phyloP scores from a whole-genome alignment of 2,113 vertebrate species.

The Pseudorhombus dupliciocellatus region DNA sequence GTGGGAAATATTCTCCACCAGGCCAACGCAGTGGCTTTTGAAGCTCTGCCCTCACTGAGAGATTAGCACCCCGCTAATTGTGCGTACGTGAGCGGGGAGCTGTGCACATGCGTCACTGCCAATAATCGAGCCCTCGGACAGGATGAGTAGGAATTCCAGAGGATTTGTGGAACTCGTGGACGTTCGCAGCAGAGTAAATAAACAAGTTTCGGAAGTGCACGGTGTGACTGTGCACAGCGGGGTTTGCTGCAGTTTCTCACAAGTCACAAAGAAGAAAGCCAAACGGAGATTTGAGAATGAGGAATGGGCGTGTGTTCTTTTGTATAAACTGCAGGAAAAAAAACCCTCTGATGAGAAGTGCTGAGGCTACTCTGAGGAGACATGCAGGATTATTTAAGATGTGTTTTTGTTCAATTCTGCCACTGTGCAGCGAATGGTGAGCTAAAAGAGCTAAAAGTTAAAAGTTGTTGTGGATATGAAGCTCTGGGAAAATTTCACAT shows the following conservation, averaged over 20 bases:
- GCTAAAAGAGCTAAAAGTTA: too few relatives aligned
- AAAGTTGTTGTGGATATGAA: too few relatives aligned
- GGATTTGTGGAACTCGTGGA: slow-evolving; percentile 48
- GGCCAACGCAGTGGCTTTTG: slow-evolving; percentile 21
- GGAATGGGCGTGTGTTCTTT: not conserved
- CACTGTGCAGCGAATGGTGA: too few relatives aligned
- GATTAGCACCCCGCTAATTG: slow-evolving; percentile 56
- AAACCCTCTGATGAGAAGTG: too few relatives aligned
- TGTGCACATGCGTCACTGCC: slow-evolving; percentile 60
- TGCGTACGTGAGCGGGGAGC: slow-evolving; percentile 66
- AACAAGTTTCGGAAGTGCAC: slow-evolving; percentile 41
- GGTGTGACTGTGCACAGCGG: slow-evolving; percentile 9
- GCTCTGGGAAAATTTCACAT: too few relatives aligned
- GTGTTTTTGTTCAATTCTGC: too few relatives aligned
- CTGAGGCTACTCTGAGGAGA: too few relatives aligned
- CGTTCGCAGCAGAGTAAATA: slow-evolving; percentile 55
- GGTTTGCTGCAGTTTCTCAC: slow-evolving; percentile 3
- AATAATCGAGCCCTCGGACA: slow-evolving; percentile 43
- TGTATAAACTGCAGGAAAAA: too few relatives aligned
- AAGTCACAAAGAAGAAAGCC: not conserved
- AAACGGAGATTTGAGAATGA: not conserved
- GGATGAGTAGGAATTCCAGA: slow-evolving; percentile 56
- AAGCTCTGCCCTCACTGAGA: slow-evolving; percentile 20
- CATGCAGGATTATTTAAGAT: too few relatives aligned
- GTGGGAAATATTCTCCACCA: slow-evolving; percentile 8